These are phyloP conservation scores for Pentalonia nigronervosa DNA, from an alignment of 1,140 invertebrate genomes.

Conservation along the genomic window DNA sequence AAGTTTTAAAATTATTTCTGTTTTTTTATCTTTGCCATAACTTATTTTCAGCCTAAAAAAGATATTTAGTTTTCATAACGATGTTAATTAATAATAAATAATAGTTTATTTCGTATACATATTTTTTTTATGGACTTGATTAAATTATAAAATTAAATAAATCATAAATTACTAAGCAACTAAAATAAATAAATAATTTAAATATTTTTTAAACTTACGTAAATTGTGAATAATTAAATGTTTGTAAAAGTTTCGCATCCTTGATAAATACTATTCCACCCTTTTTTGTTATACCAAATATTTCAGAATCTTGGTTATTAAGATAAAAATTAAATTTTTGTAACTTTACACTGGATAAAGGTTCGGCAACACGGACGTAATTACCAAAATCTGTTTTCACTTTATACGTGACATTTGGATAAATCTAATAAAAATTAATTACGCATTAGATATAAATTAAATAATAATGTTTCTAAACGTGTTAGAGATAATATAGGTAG, in stretches of 20 bases:
- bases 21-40: not conserved
- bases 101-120: not conserved
- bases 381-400: not conserved
- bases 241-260: not conserved
- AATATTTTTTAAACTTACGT: constrained; percentile 26
- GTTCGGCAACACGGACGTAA: constrained; percentile 7
- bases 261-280: constrained; percentile 39
- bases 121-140: not conserved
- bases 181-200: too few relatives aligned
- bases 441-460: not conserved
- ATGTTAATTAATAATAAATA: not conserved
- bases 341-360: not conserved
- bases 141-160: too few relatives aligned
- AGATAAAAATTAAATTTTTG: constrained; percentile 4
- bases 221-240: constrained; percentile 21
- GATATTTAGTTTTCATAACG: not conserved
- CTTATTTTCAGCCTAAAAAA: constrained; percentile 39
- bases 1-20: constrained; percentile 1
- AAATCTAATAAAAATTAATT: constrained; percentile 38
- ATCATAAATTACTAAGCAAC: too few relatives aligned
- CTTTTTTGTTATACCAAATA: constrained; percentile 29
- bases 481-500: not conserved
- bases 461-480: not conserved
- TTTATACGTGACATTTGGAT: not conserved
- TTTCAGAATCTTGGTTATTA: not conserved